A percentile compares a stretch with the other conserved stretches of the same genome.
These are phyloP conservation scores for Drosophila nebulosa DNA, from an alignment of 1,140 invertebrate species.

Conservation along the genomic window DNA sequence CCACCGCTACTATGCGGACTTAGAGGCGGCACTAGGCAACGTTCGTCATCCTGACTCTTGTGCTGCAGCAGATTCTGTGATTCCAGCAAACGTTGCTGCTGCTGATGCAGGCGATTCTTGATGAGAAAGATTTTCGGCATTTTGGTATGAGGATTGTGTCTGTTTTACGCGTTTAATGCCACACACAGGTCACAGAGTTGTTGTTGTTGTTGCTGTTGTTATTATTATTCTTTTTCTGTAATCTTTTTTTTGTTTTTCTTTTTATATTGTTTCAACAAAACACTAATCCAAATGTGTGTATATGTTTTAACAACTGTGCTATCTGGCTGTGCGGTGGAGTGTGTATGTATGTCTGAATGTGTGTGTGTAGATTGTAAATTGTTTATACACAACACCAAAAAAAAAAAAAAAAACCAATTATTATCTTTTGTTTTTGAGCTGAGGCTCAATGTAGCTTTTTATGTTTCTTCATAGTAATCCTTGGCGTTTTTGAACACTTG, in stretches of 20 bases:
- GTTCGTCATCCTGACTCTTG: conserved; percentile 82
- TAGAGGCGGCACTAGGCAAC: conserved; percentile 69
- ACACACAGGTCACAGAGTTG: conserved; percentile 28
- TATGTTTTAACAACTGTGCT: conserved; percentile 56
- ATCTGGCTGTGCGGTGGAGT: conserved; percentile 3
- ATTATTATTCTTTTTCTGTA: neutral
- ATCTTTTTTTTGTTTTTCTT: conserved; percentile 1
- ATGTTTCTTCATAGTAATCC: conserved; percentile 43
- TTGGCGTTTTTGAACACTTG: conserved; percentile 28
- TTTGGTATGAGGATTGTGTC: conserved; percentile 10
- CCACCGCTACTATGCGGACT: conserved; percentile 71
- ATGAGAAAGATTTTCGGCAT: conserved; percentile 96
- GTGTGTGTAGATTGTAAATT: neutral
- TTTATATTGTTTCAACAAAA: conserved; percentile 63
- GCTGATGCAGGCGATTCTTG: conserved; percentile 93
- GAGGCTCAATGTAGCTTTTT: conserved; percentile 38
- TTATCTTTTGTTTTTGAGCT: conserved; percentile 38
- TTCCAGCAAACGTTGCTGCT: conserved; percentile 90
- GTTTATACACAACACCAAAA: neutral
- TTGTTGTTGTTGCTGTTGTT: conserved; percentile 6
- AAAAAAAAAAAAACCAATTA: conserved; percentile 14
- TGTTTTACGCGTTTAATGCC: conserved; percentile 11
- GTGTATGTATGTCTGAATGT: neutral
- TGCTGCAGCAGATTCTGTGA: conserved; percentile 86
- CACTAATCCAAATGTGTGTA: conserved; percentile 79